Conservation (phyloP, 2,888 invertebrate genomes). For the Desoria tigrina region DNA sequence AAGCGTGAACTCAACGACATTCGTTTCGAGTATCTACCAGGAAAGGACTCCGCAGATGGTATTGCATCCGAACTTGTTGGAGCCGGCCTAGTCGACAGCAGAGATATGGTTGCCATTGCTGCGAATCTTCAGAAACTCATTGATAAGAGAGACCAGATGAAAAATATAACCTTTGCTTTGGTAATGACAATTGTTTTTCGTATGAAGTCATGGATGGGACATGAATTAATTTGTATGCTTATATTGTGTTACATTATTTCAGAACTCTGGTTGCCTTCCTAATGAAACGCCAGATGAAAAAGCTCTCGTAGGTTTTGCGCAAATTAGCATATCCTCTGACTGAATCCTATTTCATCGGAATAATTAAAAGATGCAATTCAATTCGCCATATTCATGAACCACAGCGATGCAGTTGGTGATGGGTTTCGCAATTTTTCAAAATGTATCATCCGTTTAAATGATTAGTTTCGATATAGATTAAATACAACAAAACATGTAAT, state of each 20-base stretch:
- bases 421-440: slow-evolving; percentile 20
- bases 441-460: slow-evolving; percentile 10
- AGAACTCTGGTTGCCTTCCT: slow-evolving; percentile 69
- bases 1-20: slow-evolving; percentile 94
- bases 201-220: too few species aligned
- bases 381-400: slow-evolving; percentile 18
- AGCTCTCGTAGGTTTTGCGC: slow-evolving; percentile 93
- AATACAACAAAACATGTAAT: slow-evolving; percentile 23
- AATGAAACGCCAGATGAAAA: slow-evolving; percentile 90
- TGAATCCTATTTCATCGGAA: slow-evolving; percentile 57
- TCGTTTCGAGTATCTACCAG: slow-evolving; percentile 90
- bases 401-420: slow-evolving; percentile 10
- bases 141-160: slow-evolving; percentile 64
- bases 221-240: neutral
- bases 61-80: slow-evolving; percentile 92
- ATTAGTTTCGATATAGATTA: slow-evolving; percentile 14
- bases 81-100: slow-evolving; percentile 88
- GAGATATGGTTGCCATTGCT: slow-evolving; percentile 89
- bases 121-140: slow-evolving; percentile 88
- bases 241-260: too few species aligned
- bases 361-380: slow-evolving; percentile 8
- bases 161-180: slow-evolving; percentile 79
- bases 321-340: slow-evolving; percentile 85
- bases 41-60: slow-evolving; percentile 86
- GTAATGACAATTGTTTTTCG: slow-evolving; percentile 60